Base-by-base conservation (phyloP, 2,888 invertebrate genomes). In the Drosophila planitibia region DNA sequence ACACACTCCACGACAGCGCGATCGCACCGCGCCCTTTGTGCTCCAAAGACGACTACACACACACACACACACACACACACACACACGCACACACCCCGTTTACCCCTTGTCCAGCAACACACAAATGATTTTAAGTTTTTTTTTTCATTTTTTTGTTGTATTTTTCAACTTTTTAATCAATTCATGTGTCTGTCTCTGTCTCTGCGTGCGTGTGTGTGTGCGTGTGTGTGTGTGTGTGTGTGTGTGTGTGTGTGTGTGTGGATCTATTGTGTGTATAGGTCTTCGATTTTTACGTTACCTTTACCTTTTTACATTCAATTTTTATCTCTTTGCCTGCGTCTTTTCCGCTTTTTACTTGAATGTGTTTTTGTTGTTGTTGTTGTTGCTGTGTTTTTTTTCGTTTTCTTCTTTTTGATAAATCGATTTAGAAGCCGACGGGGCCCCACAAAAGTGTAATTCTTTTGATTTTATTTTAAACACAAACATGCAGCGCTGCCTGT, bases 381-480 rank as follows among this genome's bases (percentile, higher is more conserved):
- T 37, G 22, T 44, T 22, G 25, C 25, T 25, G 25, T 25, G 25
- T 72, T 63, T 78, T 75, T 76, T 76, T 70, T 70, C 81, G 82
- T 87, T 82, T 88, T 81, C 68, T 90, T 86, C 82, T 85, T 84
- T 90, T 87, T 89, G 91, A 86, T 86, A 87, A 87, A 87, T 87
- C 91, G 91, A 90, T 86, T 86, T 86, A 89, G 89, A 87, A 89
- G 85, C 89, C 90, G 86, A 91, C 89, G 88, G 88, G 84, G 77
- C 81, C 85, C 81, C 85, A 82, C 89, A 85, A 87, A 89, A 87
- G 88, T 89, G 90, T 90, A 87, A 91, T 87, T 87, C 91, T 89
- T 87, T 87, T 91, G 88, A 83, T 89, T 87, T 91, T 82, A 79
- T 82, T 82, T 84, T 78, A 78, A 77, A 83, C 65, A 79, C 71